phyloP scores from a whole-genome alignment of 2,797 vertebrate species.

The Cuniculus paca region DNA sequence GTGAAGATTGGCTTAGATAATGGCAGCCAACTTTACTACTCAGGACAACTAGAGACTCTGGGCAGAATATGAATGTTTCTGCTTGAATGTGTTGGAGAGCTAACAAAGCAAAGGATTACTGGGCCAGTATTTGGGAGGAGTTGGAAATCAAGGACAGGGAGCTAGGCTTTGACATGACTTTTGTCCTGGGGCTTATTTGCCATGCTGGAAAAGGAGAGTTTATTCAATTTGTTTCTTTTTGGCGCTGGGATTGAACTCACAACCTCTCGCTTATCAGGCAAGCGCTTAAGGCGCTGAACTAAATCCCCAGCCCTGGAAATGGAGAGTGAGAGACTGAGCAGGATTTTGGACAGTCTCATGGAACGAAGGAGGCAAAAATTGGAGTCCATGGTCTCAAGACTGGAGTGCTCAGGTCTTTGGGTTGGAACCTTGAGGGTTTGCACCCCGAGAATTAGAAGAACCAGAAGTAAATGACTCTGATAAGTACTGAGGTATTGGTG shows the following conservation, averaged over 20 bases:
- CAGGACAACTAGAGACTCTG: neutral
- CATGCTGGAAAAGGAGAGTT: neutral
- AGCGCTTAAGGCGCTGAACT: too few species aligned
- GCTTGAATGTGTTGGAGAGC: neutral
- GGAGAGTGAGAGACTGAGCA: neutral
- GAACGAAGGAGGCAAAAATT: neutral
- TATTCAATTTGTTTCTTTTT: too few species aligned
- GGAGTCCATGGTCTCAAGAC: neutral
- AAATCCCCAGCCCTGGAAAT: neutral
- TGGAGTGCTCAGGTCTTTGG: neutral
- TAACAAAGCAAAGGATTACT: neutral
- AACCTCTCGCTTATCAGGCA: too few species aligned
- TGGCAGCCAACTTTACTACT: neutral
- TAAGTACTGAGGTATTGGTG: neutral
- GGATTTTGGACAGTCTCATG: neutral
- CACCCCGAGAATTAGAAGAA: neutral
- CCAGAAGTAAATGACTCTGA: neutral
- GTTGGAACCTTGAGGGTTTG: neutral
- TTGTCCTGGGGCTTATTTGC: neutral
- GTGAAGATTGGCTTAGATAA: neutral
- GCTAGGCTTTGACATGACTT: neutral
- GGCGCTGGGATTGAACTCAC: too few species aligned
- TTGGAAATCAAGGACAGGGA: neutral
- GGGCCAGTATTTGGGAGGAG: neutral
- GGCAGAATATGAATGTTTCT: neutral